Evolutionary conservation across 1,140 invertebrate genomes (phyloP), one percentile per base, ranked within the genome.

Genomic region (Psilanteris sp.): DNA sequence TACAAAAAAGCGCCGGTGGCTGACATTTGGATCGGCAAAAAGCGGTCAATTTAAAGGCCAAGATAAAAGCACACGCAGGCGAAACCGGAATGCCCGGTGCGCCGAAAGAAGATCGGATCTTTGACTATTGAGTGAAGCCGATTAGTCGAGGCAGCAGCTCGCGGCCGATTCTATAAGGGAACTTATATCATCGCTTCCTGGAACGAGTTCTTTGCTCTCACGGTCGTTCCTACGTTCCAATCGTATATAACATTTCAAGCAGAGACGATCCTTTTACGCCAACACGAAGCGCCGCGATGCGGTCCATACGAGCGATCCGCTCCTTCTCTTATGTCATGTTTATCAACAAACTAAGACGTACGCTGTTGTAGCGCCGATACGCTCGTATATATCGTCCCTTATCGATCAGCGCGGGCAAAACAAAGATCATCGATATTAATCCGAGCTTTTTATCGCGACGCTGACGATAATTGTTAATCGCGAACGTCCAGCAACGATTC

Each of bases 121-220:
- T 32, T 48, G 57, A 57, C 57, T 55, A 64, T 61, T 54, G 57
- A 72, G 50, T 41, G 39, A 57, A 57, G 32, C 48, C 68, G 68
- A 72, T 64, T 72, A 72, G 50, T 57, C 55, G 54, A 13, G 22
- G 44, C 36, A 59, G 54, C 34, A n/a, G 37, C 22, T 14, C 14
- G 37, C 34, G 11, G 37, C 22, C 20, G 22, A 46, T 71, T 41
- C 43, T 16, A 67, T 67, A 59, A 59, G 52, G 34, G 44, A 68
- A 39, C 52, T 68, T 43, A 50, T 44, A 59, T 71, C 39, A 32
- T 36, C 4, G 43, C 55, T 71, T 71, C 67, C 54, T 61, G 44
- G 54, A 59, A 59, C 64, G 55, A 64, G 57, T 64, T 72, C 68
- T 72, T 64, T 72, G 57, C 57, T 72, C 68, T 50, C 68, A 64